Percentiles rank a stretch among this genome's conserved stretches.
phyloP scores from a whole-genome alignment of 1,140 invertebrate species.

The Nasonia giraulti region DNA sequence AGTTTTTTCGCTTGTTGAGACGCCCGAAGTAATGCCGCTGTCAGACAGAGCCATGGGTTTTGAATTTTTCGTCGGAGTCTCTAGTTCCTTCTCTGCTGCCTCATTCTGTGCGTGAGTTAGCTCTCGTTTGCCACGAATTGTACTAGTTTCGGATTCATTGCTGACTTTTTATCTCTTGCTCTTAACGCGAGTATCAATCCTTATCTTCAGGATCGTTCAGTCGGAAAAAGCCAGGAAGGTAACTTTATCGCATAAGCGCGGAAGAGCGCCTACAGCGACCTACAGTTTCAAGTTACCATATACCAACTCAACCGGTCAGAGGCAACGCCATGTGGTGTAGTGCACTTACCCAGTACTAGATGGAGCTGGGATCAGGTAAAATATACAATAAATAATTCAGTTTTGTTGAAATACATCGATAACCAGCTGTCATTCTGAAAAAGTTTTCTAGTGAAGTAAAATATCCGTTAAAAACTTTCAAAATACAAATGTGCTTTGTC shows the following conservation, averaged over 20 bases:
- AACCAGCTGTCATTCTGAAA: too few relatives aligned
- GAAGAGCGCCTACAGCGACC: background rate
- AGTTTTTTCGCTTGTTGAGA: slow-evolving; percentile 64
- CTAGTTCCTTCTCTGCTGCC: background rate
- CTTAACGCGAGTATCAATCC: slow-evolving; percentile 43
- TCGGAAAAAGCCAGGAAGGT: background rate
- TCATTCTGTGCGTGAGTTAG: background rate
- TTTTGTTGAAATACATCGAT: too few relatives aligned
- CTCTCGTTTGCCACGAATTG: background rate
- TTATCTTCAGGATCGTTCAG: too few relatives aligned
- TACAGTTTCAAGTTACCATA: background rate
- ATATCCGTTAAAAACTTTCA: too few relatives aligned
- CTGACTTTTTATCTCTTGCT: slow-evolving; percentile 56
- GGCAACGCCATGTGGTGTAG: background rate
- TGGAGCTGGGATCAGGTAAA: background rate
- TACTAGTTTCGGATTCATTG: background rate
- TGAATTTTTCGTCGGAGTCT: slow-evolving; percentile 58
- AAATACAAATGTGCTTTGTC: too few relatives aligned
- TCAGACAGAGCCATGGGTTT: slow-evolving; percentile 60
- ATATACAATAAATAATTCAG: too few relatives aligned
- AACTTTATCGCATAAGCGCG: background rate
- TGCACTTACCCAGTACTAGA: background rate
- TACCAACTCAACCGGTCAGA: background rate
- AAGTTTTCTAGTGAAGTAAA: too few relatives aligned
- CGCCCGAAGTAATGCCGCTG: slow-evolving; percentile 66